Base-by-base conservation (phyloP, 2,113 vertebrate genomes). In the Mustela nigripes region DNA sequence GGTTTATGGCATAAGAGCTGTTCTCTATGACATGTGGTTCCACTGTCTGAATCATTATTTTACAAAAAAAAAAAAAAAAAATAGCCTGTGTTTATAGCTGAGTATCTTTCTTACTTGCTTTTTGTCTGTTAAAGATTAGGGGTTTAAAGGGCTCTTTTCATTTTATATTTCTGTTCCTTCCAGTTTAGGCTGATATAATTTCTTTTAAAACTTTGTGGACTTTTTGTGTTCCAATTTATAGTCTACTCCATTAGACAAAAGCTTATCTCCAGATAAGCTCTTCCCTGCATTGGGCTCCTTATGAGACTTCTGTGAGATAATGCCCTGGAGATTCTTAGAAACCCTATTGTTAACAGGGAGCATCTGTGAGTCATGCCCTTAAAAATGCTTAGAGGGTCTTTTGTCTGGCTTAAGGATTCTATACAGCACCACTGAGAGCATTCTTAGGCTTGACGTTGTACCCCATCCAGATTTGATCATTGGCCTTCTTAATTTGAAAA, bases 41-140 rank as follows among this genome's bases (percentile, higher is more conserved):
- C 26, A 36, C 36, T 8, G 21, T 88, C 84, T 83, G 48, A 89
- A n/a, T 63, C 69, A 84, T 89, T 56, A 45, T 89, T 73, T 82
- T 79, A 42, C 45, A 73, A 93, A 36, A 36, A 36, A 93, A 95
- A 89, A n/a, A 36, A 36, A 36, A 36, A 36, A 93, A 95, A 89
- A n/a, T 33, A 60, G 16, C 22, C 76, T 24, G 15, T 78, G 63
- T 88, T 88, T 94, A 26, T 26, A 88, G 19, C 39, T 10, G 18
- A 81, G 14, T 88, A 3, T 67, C 76, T 42, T 94, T 76, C 53
- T 95, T 11, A 63, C 58, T 31, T 89, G 42, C n/a, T 89, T 95
- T 53, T 45, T 73, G 33, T 50, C 69, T 95, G 31, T 84, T 71
- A 56, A 48, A 71, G 15, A 31, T 84, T 81, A 79, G 69, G 15